Evolutionary conservation across 2,113 vertebrate genomes (phyloP).

Genomic region (Urocolius indicus): DNA sequence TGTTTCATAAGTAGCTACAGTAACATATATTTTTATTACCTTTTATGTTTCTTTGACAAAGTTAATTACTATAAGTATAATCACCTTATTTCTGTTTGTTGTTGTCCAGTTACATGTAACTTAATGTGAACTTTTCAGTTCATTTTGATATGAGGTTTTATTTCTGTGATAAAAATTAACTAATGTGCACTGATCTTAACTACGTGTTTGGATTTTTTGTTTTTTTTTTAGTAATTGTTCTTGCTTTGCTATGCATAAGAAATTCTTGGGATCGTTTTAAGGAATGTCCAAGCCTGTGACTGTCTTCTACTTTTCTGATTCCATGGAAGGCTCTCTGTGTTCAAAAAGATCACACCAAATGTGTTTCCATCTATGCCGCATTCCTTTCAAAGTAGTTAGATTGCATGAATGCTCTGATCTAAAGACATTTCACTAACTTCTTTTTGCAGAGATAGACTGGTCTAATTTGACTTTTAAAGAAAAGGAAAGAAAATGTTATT

Average conservation of each 20-base stretch:
- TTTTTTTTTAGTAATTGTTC: not conserved
- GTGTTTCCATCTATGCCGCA: not conserved
- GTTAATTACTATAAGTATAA: not conserved
- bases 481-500: not conserved
- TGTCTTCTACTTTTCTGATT: not conserved
- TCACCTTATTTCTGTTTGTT: not conserved
- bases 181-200: not conserved
- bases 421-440: not conserved
- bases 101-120: not conserved
- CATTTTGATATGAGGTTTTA: not conserved
- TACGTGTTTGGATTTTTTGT: not conserved
- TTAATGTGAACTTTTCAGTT: not conserved
- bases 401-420: not conserved
- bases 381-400: not conserved
- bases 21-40: not conserved
- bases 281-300: not conserved
- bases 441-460: not conserved
- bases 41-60: not conserved
- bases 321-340: not conserved
- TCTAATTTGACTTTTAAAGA: not conserved
- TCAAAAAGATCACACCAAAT: not conserved
- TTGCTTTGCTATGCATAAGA: not conserved
- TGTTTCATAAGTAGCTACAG: constrained; percentile 28
- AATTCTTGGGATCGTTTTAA: not conserved
- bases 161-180: not conserved